Evolutionary conservation across 1,140 invertebrate genomes (phyloP).

Genomic region (Aphaenogaster floridana): DNA sequence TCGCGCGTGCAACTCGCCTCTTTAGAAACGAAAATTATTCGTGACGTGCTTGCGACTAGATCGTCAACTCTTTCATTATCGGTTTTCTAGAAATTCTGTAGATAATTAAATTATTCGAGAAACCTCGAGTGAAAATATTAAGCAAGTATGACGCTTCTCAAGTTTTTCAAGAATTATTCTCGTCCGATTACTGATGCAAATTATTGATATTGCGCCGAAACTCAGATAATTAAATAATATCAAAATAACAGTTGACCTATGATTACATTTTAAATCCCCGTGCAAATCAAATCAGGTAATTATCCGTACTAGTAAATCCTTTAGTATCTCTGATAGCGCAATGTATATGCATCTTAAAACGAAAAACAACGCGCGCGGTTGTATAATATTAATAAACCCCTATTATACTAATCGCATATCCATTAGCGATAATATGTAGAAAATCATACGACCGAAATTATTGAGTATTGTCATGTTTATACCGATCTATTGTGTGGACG

Average conservation of each 20-base stretch:
- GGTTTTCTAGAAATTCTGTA: conserved; percentile 9
- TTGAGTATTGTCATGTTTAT: conserved; percentile 37
- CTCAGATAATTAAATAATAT: conserved; percentile 21
- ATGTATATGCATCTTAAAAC: conserved; percentile 29
- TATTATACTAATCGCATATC: conserved; percentile 44
- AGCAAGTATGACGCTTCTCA: background rate
- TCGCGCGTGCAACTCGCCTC: conserved; percentile 4
- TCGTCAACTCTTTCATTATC: conserved; percentile 25
- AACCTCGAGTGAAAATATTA: background rate
- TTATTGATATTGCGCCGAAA: background rate
- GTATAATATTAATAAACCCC: conserved; percentile 37
- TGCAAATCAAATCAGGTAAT: conserved; percentile 41
- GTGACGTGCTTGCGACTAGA: background rate
- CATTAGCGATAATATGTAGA: conserved; percentile 60
- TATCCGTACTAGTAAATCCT: conserved; percentile 28
- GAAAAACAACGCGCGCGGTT: background rate
- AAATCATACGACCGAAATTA: conserved; percentile 53
- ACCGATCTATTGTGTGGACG: conserved; percentile 6
- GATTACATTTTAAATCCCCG: conserved; percentile 30
- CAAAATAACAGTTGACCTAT: background rate
- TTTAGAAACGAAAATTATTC: conserved; percentile 43
- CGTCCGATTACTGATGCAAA: background rate
- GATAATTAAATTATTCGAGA: conserved; percentile 12
- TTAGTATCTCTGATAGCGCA: background rate
- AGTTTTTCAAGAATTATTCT: background rate